Base-by-base conservation (phyloP, 2,888 invertebrate species). In the Drosophila austrosaltans region DNA sequence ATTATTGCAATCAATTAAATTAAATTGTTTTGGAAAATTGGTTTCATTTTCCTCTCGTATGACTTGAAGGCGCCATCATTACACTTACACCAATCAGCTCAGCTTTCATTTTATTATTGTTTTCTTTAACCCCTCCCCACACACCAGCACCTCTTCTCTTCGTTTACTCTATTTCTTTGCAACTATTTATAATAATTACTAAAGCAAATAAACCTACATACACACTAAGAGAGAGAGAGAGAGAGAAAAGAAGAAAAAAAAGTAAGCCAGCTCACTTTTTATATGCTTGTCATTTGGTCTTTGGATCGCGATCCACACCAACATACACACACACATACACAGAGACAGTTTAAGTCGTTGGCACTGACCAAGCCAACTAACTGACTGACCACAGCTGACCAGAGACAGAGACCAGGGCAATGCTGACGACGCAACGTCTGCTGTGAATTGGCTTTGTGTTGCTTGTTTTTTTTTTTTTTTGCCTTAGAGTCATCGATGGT, bases 141-240 rank as follows among this genome's bases (percentile, higher is more conserved):
- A 60, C 10, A 1, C 22, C 5, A 2, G 22, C 22, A 1, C 22
- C 10, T 12, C 25, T 30, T 30, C 6, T 6, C 30, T 30, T 6
- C 6, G 1, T 6, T 30, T 48, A 20, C 40, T 36, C 36, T 36
- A 40, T 40, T 40, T 40, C 40, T 40, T 40, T 57, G 16, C 63
- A 75, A 79, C 84, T 87, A 84, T 84, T 87, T 84, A 84, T 87
- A 87, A 84, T 77, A 87, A 83, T 83, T 86, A 87, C 76, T 72
- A 71, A 69, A 73, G 69, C 73, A 72, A 71, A 74, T 64, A 72
- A 71, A 71, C 70, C 63, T 66, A 68, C 68, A 71, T 57, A 70
- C 53, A 66, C 44, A 77, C 42, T 42, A 60, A 28, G 30, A 30
- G 30, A 4, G 53, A 78, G 56, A 74, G 67, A n/a, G n/a, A 64